Base-by-base conservation (phyloP, 2,113 vertebrate species). In the Myodes glareolus region DNA sequence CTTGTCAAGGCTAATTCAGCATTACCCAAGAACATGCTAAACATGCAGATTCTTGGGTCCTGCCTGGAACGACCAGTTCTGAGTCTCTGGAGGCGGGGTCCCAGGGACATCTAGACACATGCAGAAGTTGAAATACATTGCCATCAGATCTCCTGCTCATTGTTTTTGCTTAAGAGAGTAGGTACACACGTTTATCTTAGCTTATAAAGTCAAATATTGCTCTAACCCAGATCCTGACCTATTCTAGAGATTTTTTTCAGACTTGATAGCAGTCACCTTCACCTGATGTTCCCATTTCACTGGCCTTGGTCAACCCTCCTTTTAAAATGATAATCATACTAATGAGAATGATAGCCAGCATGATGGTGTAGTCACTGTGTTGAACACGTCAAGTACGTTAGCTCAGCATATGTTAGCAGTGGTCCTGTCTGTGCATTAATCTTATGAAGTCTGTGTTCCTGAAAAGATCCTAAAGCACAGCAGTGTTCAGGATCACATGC, bases 381-480 rank as follows among this genome's bases (percentile, higher is more conserved):
- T 36, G 42, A 95, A 23, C 42, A 39, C 14, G 68, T 75, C 4
- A 47, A 16, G 58, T 75, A 16, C n/a, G 27, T 72, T 29, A 17
- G 4, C 70, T 88, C 7, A 23, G 45, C 31, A 36, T 0, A 75
- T 80, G 27, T 81, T 92, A 36, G 52, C 27, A 27, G 39, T 5
- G 42, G 4, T 29, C n/a, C 23, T 61, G 0, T 39, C 19, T 67
- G 7, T 8, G 27, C 25, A 33, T 4, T 52, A 23, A 5, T 77
- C 21, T 39, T 85, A 23, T 50, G 67, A 93, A n/a, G 86, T 72
- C 78, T 80, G 27, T 77, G 87, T 96, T 88, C 55, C 67, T 70
- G 36, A 72, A 58, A 73, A 78, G 47, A 36, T 39, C 0, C 17
- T 19, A 70, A 85, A 70, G 42, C 90, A 17, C 31, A 58, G 91